These are phyloP conservation scores for Eptesicus fuscus DNA, from an alignment of 2,113 vertebrate genomes.

Conservation along the genomic window DNA sequence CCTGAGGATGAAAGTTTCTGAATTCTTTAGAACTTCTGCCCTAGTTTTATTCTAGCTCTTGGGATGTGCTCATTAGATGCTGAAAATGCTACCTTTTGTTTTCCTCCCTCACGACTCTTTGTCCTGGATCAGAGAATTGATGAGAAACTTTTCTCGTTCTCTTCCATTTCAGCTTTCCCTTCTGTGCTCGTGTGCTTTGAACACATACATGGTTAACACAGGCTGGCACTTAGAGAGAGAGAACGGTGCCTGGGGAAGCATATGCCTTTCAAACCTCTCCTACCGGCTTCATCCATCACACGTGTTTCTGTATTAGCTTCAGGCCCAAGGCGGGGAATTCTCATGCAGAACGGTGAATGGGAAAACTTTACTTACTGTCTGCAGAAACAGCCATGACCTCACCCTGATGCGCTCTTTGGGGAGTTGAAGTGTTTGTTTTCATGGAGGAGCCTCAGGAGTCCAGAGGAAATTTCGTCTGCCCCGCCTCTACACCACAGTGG, in stretches of 20 bases:
- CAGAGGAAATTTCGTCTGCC: not conserved
- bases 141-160: not conserved
- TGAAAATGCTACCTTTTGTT: not conserved
- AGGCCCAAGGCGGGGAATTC: not conserved
- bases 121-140: not conserved
- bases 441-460: not conserved
- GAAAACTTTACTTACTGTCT: not conserved
- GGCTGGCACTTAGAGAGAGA: not conserved
- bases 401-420: rapidly evolving
- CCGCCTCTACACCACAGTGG: not conserved
- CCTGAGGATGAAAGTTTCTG: not conserved
- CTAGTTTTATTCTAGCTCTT: not conserved
- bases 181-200: not conserved
- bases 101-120: not conserved
- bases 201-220: not conserved
- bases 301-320: not conserved
- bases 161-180: not conserved
- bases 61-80: not conserved
- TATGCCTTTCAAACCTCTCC: not conserved
- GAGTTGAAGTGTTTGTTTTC: not conserved
- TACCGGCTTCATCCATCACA: not conserved
- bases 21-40: not conserved
- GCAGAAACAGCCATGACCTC: not conserved
- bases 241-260: no score
- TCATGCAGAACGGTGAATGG: not conserved